Evolutionary conservation across 1,140 invertebrate genomes (phyloP).

Genomic region (Agrilus planipennis): DNA sequence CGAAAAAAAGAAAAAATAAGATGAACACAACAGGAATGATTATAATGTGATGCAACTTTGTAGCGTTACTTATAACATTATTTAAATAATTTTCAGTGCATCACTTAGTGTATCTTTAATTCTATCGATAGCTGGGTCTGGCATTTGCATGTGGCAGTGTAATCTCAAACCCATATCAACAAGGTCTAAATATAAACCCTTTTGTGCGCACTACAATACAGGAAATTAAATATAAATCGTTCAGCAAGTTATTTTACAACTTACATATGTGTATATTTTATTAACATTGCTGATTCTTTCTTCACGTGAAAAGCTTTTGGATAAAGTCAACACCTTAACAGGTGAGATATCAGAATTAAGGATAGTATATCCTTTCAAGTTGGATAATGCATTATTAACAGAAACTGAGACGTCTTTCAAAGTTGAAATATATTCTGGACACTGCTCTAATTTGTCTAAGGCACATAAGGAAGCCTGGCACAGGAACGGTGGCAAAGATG

Average conservation of each 20-base stretch:
- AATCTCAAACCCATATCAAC: slow-evolving; percentile 1
- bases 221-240: neutral
- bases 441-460: slow-evolving; percentile 59
- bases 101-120: slow-evolving; percentile 1
- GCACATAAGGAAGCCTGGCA: slow-evolving; percentile 73
- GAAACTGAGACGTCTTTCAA: slow-evolving; percentile 34
- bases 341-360: slow-evolving; percentile 15
- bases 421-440: slow-evolving; percentile 47
- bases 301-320: slow-evolving; percentile 6
- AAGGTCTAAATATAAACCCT: neutral
- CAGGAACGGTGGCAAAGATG: slow-evolving; percentile 85
- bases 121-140: slow-evolving; percentile 1
- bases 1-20: too few species aligned
- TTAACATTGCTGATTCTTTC: slow-evolving; percentile 1
- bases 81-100: slow-evolving; percentile 4
- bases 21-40: too few species aligned
- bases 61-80: too few species aligned
- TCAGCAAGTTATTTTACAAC: neutral
- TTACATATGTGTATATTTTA: slow-evolving; percentile 9
- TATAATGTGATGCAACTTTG: too few species aligned
- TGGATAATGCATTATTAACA: slow-evolving; percentile 10
- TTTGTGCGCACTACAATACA: slow-evolving; percentile 4
- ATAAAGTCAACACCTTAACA: slow-evolving; percentile 11
- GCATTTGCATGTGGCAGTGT: neutral
- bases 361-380: slow-evolving; percentile 4